Conservation (phyloP, 2,113 vertebrate genomes). For the Gopherus evgoodei region DNA sequence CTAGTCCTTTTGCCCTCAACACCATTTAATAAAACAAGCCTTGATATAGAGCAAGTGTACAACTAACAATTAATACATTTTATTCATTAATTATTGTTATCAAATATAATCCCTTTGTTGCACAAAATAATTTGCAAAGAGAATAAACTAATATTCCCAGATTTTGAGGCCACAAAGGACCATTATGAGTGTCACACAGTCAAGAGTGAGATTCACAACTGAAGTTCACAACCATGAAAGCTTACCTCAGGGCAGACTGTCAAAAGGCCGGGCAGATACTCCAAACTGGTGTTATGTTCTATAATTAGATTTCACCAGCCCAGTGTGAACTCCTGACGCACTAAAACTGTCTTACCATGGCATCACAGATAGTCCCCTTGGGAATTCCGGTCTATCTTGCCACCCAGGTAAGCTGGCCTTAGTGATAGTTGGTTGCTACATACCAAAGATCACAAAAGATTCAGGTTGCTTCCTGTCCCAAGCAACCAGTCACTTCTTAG, state of each 20-base stretch:
- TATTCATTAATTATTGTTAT: not conserved
- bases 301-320: not conserved
- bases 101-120: not conserved
- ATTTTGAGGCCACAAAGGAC: not conserved
- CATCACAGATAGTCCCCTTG: no score
- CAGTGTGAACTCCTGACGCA: not conserved
- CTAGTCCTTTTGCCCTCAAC: not conserved
- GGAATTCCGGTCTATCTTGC: not conserved
- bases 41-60: not conserved
- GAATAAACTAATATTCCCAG: not conserved
- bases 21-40: not conserved
- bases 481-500: not conserved
- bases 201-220: not conserved
- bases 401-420: not conserved
- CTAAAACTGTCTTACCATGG: not conserved
- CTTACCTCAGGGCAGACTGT: not conserved
- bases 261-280: not conserved
- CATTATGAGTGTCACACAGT: not conserved
- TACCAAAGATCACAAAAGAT: not conserved
- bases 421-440: not conserved
- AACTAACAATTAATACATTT: not conserved
- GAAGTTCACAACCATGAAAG: not conserved
- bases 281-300: not conserved
- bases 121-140: not conserved
- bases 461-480: not conserved